phyloP scores from a whole-genome alignment of 2,888 invertebrate genomes.

The Sesia apiformis region DNA sequence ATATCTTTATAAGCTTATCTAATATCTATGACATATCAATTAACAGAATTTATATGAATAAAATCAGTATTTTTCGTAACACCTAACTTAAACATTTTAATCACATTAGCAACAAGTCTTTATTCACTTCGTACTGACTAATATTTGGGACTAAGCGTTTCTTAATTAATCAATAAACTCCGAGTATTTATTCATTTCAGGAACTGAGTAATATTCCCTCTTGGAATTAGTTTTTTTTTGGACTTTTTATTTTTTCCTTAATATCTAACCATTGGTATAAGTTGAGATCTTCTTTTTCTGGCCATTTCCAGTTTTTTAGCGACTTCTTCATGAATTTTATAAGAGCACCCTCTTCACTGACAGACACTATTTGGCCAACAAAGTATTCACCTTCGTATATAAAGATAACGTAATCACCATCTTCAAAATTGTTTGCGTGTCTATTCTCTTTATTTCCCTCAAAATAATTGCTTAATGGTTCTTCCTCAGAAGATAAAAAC shows the following conservation, averaged over 20 bases:
- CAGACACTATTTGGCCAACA: no score
- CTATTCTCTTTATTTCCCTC: no score
- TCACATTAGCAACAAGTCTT: slow-evolving; percentile 2
- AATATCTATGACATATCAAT: slow-evolving; percentile 3
- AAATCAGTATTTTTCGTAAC: slow-evolving; percentile 2
- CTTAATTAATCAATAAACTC: slow-evolving; percentile 3
- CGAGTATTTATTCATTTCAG: slow-evolving; percentile 4
- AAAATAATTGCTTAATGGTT: no score
- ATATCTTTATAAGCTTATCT: slow-evolving; percentile 2
- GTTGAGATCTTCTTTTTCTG: no score
- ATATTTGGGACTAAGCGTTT: slow-evolving; percentile 2
- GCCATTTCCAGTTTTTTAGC: no score
- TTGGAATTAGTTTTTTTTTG: slow-evolving; percentile 2
- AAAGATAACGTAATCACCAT: no score
- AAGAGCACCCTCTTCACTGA: no score
- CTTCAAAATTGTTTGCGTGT: no score
- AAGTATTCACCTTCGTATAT: no score
- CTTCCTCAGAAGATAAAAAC: no score
- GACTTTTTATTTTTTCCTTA: slow-evolving; percentile 1
- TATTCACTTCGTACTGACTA: slow-evolving; percentile 1
- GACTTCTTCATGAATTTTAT: no score
- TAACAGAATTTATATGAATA: slow-evolving; percentile 3
- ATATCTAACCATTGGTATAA: no score
- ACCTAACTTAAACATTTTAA: slow-evolving; percentile 3
- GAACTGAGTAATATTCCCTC: slow-evolving; percentile 4